Evolutionary conservation across 2,797 vertebrate species (phyloP), one percentile per base, ranked within the genome.

Genomic region (Leuciscus waleckii): DNA sequence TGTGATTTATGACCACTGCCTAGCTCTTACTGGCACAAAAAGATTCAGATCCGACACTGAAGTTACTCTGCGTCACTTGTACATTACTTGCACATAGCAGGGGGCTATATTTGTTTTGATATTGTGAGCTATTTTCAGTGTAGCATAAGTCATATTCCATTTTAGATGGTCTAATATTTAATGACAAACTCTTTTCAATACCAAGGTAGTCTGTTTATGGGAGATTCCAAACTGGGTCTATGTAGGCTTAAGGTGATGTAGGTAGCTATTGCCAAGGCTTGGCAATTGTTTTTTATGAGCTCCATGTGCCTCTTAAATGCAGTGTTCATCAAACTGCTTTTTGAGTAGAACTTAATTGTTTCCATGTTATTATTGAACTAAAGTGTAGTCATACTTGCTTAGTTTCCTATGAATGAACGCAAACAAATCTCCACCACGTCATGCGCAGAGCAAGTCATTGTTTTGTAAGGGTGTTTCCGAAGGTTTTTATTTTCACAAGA

Each of bases 1-100:
- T 11, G 76, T 92, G 90, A 92, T 91, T 91, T 88, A 83, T 91
- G 89, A 85, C 88, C 73, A 89, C 89, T 54, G 78, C 83, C 89
- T 89, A 91, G 86, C 88, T 86, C 51, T 85, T 74, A 43, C 87
- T 91, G 91, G 88, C 81, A 88, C 79, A 77, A 81, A 43, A 73
- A 65, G 78, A 82, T 87, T 63, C 67, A 74, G 67, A 86, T 88
- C 65, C 46, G 81, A 87, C 68, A 87, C 88, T 86, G 87, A 81
- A 82, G 76, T 75, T 58, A 76, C 87, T 83, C 77, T 86, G 41
- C 83, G 91, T 29, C 54, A 54, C 29, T 43, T 37, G 10, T 37
- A 54, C 26, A 13, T 14, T 70, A 35, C 26, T 71, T 71, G 13
- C n/a, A 5, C 41, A 37, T 58, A 73, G 54, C 35, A 35, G 14